Conservation (phyloP, 2,888 invertebrate species). For the Ptychoptera albimana region DNA sequence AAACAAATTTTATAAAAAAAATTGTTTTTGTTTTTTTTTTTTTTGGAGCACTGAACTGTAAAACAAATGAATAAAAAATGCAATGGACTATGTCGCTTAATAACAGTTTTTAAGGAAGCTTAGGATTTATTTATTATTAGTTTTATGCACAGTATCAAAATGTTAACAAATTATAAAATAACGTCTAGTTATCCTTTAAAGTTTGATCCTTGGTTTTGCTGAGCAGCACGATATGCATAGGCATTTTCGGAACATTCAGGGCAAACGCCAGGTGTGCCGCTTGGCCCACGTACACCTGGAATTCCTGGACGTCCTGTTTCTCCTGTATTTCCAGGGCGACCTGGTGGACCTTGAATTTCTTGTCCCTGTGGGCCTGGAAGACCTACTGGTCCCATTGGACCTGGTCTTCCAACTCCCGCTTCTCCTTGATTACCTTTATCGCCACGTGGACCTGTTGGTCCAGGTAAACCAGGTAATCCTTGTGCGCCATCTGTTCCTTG, state of each 20-base stretch:
- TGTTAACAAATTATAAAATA: no score
- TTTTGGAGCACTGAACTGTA: no score
- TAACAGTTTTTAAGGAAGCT: no score
- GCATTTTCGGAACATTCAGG: slow-evolving; percentile 20
- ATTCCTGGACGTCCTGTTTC: slow-evolving; percentile 54
- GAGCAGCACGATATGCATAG: slow-evolving; percentile 16
- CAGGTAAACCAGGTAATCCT: slow-evolving; percentile 39
- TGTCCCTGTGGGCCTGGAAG: slow-evolving; percentile 51
- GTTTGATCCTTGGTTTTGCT: slow-evolving; percentile 19
- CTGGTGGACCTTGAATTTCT: slow-evolving; percentile 44
- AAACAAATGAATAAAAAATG: no score
- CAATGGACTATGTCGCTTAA: no score
- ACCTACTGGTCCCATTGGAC: slow-evolving; percentile 56
- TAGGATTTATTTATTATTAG: no score
- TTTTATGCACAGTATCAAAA: no score
- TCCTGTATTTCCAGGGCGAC: slow-evolving; percentile 62
- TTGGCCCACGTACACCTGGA: slow-evolving; percentile 47
- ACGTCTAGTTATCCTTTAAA: slow-evolving; percentile 12
- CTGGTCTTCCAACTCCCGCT: slow-evolving; percentile 58
- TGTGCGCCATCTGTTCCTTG: slow-evolving; percentile 54
- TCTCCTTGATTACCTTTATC: slow-evolving; percentile 56
- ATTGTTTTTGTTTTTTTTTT: no score
- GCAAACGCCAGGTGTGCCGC: slow-evolving; percentile 33
- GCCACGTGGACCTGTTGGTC: slow-evolving; percentile 47
- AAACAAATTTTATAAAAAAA: no score